These are phyloP conservation scores for Pangasianodon gigas DNA, from an alignment of 2,113 vertebrate species.

Conservation along the genomic window DNA sequence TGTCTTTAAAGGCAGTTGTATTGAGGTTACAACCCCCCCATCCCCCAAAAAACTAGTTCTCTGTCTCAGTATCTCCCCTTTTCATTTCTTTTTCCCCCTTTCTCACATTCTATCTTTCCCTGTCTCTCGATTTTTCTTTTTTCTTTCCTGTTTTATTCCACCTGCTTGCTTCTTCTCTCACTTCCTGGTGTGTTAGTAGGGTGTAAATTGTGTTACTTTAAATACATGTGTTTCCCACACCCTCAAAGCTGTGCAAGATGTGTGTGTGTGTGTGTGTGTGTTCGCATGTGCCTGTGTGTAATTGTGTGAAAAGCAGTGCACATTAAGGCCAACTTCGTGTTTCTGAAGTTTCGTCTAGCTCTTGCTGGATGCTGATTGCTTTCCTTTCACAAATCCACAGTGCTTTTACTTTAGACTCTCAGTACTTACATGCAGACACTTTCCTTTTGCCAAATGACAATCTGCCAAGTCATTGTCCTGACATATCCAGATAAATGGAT, in stretches of 20 bases:
- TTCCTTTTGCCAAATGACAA: conserved; percentile 27
- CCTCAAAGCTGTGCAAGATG: conserved; percentile 52
- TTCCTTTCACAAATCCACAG: conserved; percentile 6
- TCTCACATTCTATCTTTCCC: conserved; percentile 26
- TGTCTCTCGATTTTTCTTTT: conserved; percentile 13
- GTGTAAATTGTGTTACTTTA: conserved; percentile 76
- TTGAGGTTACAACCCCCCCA: neutral
- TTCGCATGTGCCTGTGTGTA: conserved; percentile 25
- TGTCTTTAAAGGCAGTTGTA: neutral
- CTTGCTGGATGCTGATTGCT: neutral
- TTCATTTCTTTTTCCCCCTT: neutral
- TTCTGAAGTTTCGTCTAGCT: neutral
- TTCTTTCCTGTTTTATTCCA: conserved; percentile 14
- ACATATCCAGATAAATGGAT: conserved; percentile 44
- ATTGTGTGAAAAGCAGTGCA: conserved; percentile 10
- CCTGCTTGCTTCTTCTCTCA: conserved; percentile 53
- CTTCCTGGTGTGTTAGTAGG: conserved; percentile 49
- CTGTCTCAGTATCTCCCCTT: conserved; percentile 10
- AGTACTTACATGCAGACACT: conserved; percentile 1
- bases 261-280: conserved; percentile 26
- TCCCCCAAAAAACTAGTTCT: neutral
- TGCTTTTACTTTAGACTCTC: neutral
- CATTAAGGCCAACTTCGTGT: conserved; percentile 1
- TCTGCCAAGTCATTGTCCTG: conserved; percentile 37
- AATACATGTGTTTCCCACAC: conserved; percentile 67